Evolutionary conservation across 2,888 invertebrate genomes (phyloP).

Genomic region (Chrysomela aeneicollis): DNA sequence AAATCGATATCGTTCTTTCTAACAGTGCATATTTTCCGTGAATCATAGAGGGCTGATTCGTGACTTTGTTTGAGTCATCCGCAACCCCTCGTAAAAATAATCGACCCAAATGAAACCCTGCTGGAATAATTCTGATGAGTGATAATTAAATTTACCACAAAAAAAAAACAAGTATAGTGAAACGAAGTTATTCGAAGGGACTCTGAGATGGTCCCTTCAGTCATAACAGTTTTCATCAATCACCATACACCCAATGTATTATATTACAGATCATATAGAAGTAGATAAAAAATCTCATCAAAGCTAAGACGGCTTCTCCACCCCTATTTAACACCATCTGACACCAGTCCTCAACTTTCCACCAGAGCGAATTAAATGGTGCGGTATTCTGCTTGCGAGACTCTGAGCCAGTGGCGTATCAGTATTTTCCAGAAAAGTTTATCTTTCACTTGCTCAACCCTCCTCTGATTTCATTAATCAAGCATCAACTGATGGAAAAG

Average conservation of each 20-base stretch:
- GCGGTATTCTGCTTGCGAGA: neutral
- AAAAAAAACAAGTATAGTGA: too few relatives aligned
- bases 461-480: too few relatives aligned
- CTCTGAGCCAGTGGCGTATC: too few relatives aligned
- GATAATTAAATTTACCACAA: too few relatives aligned
- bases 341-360: neutral
- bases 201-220: neutral
- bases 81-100: neutral
- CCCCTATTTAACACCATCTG: conserved; percentile 4
- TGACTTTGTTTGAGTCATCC: neutral
- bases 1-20: neutral
- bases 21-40: neutral
- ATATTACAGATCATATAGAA: neutral
- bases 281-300: neutral
- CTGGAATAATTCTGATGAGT: too few relatives aligned
- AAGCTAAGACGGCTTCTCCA: neutral
- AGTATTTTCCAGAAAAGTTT: too few relatives aligned
- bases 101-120: too few relatives aligned
- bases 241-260: neutral
- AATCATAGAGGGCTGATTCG: neutral
- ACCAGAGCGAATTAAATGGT: neutral
- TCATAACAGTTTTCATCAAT: neutral
- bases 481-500: too few relatives aligned
- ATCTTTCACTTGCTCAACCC: too few relatives aligned
- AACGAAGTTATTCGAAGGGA: too few relatives aligned